phyloP scores from a whole-genome alignment of 2,888 invertebrate species.

The Notocelia uddmanniana region DNA sequence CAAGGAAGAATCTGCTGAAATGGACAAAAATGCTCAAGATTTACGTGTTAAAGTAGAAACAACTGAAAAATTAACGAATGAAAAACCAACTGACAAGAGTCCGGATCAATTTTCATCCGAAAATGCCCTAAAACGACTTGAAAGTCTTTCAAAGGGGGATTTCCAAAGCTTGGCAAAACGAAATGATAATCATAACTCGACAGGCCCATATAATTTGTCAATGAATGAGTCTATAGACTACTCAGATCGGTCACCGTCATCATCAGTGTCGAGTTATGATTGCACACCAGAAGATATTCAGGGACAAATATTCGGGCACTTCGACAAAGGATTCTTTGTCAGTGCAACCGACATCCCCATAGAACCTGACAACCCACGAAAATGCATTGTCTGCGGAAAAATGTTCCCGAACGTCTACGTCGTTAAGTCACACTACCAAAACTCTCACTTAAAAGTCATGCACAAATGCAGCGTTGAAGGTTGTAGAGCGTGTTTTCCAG shows the following conservation, averaged over 20 bases:
- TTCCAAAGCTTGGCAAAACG: constrained; percentile 84
- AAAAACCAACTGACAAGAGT: constrained; percentile 58
- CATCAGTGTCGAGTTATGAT: constrained; percentile 86
- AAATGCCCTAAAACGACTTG: constrained; percentile 91
- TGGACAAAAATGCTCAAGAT: constrained; percentile 66
- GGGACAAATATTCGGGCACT: constrained; percentile 89
- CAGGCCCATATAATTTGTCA: constrained; percentile 72
- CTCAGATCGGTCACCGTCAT: constrained; percentile 85
- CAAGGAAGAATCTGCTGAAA: constrained; percentile 69
- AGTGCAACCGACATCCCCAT: constrained; percentile 93
- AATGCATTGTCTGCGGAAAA: constrained; percentile 97
- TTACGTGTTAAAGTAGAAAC: constrained; percentile 75
- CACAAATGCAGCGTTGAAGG: constrained; percentile 98
- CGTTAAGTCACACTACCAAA: constrained; percentile 97
- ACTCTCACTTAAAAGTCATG: constrained; percentile 97
- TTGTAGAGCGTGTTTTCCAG: constrained; percentile 97
- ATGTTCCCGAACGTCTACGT: constrained; percentile 97
- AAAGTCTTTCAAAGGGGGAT: constrained; percentile 92
- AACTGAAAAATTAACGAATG: constrained; percentile 67
- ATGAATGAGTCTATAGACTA: constrained; percentile 74
- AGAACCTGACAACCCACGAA: constrained; percentile 95
- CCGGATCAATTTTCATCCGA: constrained; percentile 79
- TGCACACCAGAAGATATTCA: constrained; percentile 87
- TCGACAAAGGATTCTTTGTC: constrained; percentile 90
- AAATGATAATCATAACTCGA: constrained; percentile 60